Conservation (phyloP, 92 coral and sea anemone species). For the Parazoanthus darwini region DNA sequence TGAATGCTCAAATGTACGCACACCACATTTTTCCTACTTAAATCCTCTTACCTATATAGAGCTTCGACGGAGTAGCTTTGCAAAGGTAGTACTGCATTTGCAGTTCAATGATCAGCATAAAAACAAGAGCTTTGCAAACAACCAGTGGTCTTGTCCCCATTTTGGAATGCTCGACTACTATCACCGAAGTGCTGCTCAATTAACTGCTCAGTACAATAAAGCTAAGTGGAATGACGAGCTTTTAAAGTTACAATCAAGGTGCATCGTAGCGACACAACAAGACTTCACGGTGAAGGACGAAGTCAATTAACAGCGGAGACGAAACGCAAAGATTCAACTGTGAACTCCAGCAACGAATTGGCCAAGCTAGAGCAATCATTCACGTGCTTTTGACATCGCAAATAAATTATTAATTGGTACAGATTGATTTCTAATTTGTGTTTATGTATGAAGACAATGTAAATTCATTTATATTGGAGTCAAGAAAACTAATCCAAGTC, state of each 20-base stretch:
- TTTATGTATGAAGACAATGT: neutral
- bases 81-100: neutral
- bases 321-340: neutral
- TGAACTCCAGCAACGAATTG: neutral
- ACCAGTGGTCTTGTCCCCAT: neutral
- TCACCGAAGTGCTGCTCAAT: neutral
- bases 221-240: too few species aligned
- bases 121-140: neutral
- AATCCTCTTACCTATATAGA: neutral
- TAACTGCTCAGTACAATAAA: neutral
- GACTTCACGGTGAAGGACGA: neutral
- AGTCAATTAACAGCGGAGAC: neutral
- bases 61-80: neutral
- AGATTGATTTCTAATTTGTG: conserved; percentile 9
- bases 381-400: neutral
- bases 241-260: neutral
- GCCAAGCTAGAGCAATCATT: neutral
- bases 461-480: neutral
- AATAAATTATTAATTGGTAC: conserved; percentile 10
- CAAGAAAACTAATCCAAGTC: neutral
- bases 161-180: neutral
- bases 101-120: neutral
- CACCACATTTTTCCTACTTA: neutral
- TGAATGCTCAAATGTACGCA: neutral
- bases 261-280: neutral